Evolutionary conservation across 2,888 invertebrate genomes (phyloP).

Genomic region (Hetaerina titia): DNA sequence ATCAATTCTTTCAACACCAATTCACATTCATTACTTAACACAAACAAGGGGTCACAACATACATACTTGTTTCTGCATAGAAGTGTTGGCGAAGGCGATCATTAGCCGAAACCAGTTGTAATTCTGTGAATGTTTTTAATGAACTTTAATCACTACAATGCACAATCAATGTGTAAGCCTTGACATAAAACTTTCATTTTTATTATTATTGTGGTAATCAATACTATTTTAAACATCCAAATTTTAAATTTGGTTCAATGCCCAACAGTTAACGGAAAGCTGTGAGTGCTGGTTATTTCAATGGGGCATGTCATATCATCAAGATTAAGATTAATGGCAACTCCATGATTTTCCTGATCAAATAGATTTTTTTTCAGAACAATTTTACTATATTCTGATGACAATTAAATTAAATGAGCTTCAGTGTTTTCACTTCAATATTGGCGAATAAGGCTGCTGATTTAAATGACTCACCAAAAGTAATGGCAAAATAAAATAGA

Average conservation of each 20-base stretch:
- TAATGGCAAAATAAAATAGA: background rate
- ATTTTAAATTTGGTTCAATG: background rate
- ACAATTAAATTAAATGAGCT: too few relatives aligned
- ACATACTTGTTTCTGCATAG: background rate
- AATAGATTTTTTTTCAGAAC: background rate
- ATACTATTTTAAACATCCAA: too few relatives aligned
- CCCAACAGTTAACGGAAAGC: background rate
- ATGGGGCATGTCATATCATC: too few relatives aligned
- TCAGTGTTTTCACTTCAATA: too few relatives aligned
- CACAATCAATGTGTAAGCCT: background rate
- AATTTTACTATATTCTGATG: too few relatives aligned
- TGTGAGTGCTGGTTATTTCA: background rate
- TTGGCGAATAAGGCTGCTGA: too few relatives aligned
- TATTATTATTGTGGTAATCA: background rate
- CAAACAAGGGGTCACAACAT: background rate
- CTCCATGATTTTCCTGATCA: background rate
- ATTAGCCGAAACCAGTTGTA: constrained; percentile 18
- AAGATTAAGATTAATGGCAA: background rate
- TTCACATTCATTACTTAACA: background rate
- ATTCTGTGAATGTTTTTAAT: constrained; percentile 26
- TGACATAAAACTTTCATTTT: background rate
- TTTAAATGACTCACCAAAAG: background rate
- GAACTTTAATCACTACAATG: constrained; percentile 4
- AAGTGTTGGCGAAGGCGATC: constrained; percentile 11
- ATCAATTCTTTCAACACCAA: background rate